Conservation (phyloP, 1,140 invertebrate species). For the Monochamus saltuarius region DNA sequence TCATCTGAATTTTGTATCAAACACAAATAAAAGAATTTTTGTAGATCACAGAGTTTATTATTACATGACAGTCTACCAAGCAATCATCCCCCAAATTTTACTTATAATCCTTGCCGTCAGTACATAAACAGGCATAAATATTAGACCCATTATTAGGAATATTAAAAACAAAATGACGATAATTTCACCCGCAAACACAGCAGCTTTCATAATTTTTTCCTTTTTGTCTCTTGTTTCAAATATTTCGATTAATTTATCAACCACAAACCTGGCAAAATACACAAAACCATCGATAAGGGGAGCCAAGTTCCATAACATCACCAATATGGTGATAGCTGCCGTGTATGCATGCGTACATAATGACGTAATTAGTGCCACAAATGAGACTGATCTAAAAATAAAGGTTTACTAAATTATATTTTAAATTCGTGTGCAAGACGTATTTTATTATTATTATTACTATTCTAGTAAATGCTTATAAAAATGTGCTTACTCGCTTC, state of each 20-base stretch:
- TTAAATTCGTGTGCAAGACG: no score
- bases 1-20: neutral
- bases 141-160: slow-evolving; percentile 32
- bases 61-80: slow-evolving; percentile 20
- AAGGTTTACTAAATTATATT: neutral
- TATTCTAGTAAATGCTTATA: no score
- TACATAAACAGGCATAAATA: slow-evolving; percentile 33
- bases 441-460: no score
- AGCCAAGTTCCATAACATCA: slow-evolving; percentile 42
- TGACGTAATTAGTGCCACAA: slow-evolving; percentile 38
- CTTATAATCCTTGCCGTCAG: slow-evolving; percentile 25
- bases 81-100: slow-evolving; percentile 33
- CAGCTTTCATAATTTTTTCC: slow-evolving; percentile 34
- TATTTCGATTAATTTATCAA: slow-evolving; percentile 43
- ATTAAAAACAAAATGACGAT: slow-evolving; percentile 35
- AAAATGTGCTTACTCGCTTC: slow-evolving; percentile 35
- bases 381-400: slow-evolving; percentile 40
- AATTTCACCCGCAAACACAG: slow-evolving; percentile 36
- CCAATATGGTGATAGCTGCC: slow-evolving; percentile 36
- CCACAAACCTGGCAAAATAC: slow-evolving; percentile 37
- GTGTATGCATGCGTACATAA: slow-evolving; percentile 40
- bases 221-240: slow-evolving; percentile 31
- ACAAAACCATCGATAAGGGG: slow-evolving; percentile 39
- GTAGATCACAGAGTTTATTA: neutral
- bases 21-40: slow-evolving; percentile 3